Conservation (phyloP, 2,797 vertebrate species). For the Eospalax fontanierii region DNA sequence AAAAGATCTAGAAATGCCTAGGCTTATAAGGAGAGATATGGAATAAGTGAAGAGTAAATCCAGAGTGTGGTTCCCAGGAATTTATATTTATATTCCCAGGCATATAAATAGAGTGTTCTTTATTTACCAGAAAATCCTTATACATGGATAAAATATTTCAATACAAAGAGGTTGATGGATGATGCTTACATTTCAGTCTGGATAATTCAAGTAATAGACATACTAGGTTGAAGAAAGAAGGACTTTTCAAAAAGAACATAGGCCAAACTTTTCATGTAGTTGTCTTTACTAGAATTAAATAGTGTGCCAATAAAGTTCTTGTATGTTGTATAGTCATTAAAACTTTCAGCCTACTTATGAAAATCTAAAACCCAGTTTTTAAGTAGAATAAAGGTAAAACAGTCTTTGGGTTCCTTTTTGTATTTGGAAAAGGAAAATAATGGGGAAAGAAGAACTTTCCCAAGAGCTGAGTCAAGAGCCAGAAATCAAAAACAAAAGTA, state of each 20-base stretch:
- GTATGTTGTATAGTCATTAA: not conserved
- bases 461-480: not conserved
- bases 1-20: not conserved
- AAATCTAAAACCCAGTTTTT: not conserved
- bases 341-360: not conserved
- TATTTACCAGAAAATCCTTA: not conserved
- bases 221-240: not conserved
- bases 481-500: not conserved
- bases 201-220: not conserved
- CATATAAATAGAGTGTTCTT: not conserved
- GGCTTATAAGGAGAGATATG: not conserved
- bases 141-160: not conserved
- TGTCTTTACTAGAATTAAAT: not conserved
- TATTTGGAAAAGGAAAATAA: not conserved
- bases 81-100: conserved; percentile 14
- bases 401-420: not conserved
- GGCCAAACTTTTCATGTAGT: not conserved
- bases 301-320: not conserved
- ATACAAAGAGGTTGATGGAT: not conserved
- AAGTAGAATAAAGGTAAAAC: not conserved
- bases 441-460: not conserved
- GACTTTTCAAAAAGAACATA: not conserved
- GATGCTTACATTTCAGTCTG: not conserved
- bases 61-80: not conserved
- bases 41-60: conserved; percentile 1